Percentiles rank a stretch among this genome's conserved stretches.
These are phyloP conservation scores for Phodopus roborovskii DNA, from an alignment of 2,113 vertebrate species.

Conservation along the genomic window DNA sequence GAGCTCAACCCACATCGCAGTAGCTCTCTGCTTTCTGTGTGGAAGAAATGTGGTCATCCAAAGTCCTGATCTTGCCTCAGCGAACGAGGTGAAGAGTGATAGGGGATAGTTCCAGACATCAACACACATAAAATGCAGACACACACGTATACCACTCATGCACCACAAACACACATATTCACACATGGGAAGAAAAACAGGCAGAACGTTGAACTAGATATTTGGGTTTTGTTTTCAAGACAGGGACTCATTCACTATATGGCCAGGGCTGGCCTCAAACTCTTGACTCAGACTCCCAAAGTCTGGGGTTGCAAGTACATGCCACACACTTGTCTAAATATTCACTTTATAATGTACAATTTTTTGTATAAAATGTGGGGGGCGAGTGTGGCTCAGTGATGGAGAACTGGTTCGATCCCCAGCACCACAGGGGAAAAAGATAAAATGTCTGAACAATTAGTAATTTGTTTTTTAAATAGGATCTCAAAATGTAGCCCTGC, in stretches of 20 bases:
- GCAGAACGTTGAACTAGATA: background rate
- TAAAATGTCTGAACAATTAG: background rate
- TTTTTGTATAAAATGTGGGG: background rate
- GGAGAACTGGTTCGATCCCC: background rate
- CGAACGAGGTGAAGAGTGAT: background rate
- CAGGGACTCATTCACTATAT: too few species aligned
- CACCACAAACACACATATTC: background rate
- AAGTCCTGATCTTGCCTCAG: background rate
- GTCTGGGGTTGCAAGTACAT: background rate
- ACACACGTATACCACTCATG: background rate
- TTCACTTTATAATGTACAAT: background rate
- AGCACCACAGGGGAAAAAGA: background rate
- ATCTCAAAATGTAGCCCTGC: background rate
- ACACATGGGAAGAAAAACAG: background rate
- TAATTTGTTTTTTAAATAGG: background rate
- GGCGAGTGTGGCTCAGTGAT: too few species aligned
- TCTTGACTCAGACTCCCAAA: background rate
- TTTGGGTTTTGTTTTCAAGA: background rate
- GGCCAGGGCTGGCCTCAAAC: background rate
- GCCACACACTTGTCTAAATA: background rate
- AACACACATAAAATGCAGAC: background rate
- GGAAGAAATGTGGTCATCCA: background rate
- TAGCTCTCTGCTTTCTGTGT: background rate
- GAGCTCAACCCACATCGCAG: background rate
- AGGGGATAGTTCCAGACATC: background rate